phyloP scores from a whole-genome alignment of 2,113 vertebrate species.

The Orthonyx spaldingii region DNA sequence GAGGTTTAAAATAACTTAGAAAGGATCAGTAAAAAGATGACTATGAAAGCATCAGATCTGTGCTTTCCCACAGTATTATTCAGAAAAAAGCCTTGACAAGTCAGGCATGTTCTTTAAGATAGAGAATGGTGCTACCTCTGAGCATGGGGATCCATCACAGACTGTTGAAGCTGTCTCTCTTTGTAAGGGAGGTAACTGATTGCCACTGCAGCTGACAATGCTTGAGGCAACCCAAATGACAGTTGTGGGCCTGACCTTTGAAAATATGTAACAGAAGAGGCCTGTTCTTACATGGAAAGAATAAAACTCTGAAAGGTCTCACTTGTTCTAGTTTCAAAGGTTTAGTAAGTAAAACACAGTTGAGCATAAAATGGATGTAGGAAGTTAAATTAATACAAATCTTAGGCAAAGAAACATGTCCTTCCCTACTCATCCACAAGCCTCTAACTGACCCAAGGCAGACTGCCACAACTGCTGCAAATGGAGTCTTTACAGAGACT shows the following conservation, averaged over 20 bases:
- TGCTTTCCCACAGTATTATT: neutral
- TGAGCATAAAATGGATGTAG: neutral
- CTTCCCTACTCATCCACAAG: neutral
- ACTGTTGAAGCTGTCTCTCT: neutral
- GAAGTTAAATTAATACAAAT: neutral
- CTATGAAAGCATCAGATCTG: neutral
- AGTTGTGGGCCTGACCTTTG: neutral
- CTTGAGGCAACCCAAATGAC: neutral
- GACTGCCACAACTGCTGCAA: neutral
- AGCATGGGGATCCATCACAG: neutral
- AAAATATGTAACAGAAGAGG: neutral
- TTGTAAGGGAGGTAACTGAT: neutral
- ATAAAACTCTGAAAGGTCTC: neutral
- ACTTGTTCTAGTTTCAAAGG: neutral
- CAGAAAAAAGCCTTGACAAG: neutral
- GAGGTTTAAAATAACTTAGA: neutral
- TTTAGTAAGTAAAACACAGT: neutral
- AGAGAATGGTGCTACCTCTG: neutral
- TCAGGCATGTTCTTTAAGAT: neutral
- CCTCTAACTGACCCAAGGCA: neutral
- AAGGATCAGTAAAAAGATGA: neutral
- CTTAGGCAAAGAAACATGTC: neutral
- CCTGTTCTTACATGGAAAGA: neutral
- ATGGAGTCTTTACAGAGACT: neutral
- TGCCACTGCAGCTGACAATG: neutral